These are phyloP conservation scores for Eupithecia vulgata DNA, from an alignment of 2,888 invertebrate species.

Conservation along the genomic window DNA sequence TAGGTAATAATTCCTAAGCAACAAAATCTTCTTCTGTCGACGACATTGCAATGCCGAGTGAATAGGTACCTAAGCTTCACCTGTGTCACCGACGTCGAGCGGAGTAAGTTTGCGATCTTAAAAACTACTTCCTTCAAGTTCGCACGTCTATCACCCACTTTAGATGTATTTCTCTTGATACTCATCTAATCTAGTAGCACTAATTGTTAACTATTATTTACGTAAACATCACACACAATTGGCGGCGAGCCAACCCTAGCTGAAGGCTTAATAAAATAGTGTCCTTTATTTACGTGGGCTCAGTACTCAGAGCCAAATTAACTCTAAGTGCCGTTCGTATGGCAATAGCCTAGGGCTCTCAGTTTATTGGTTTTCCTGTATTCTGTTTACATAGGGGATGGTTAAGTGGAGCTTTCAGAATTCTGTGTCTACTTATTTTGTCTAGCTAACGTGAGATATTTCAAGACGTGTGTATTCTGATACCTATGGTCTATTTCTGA, in stretches of 20 bases:
- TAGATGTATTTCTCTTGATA: too few species aligned
- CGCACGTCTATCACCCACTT: too few species aligned
- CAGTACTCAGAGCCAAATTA: constrained; percentile 44
- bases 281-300: constrained; percentile 45
- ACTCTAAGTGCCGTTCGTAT: constrained; percentile 43
- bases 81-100: too few species aligned
- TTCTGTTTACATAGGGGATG: constrained; percentile 37
- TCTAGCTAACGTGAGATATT: neutral
- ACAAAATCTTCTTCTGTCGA: too few species aligned
- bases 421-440: constrained; percentile 7
- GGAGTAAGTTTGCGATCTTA: too few species aligned
- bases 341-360: constrained; percentile 34
- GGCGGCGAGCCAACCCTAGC: constrained; percentile 36
- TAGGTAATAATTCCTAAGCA: too few species aligned
- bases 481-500: neutral
- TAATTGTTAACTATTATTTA: constrained; percentile 10
- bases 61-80: too few species aligned
- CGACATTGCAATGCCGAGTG: too few species aligned
- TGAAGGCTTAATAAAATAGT: constrained; percentile 44
- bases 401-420: constrained; percentile 24
- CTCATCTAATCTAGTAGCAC: neutral
- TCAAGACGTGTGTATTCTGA: neutral
- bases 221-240: neutral
- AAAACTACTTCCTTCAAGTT: too few species aligned
- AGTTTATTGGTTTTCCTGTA: constrained; percentile 49